Evolutionary conservation across 2,797 vertebrate genomes (phyloP).

Genomic region (Xenentodon cancila): DNA sequence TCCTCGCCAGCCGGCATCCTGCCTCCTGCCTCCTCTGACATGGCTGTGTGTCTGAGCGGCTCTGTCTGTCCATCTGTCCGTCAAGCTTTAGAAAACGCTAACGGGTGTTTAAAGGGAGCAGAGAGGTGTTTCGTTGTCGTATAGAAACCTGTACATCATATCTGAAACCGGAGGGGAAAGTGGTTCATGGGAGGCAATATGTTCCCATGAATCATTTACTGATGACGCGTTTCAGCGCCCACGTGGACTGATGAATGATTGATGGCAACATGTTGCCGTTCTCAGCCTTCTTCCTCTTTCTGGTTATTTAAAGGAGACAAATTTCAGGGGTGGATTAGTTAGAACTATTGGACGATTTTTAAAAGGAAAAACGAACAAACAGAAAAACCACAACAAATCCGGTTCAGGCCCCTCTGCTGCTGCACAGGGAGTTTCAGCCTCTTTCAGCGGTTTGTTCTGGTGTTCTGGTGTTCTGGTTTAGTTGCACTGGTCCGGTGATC

Average conservation of each 20-base stretch:
- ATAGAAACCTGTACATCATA: conserved; percentile 35
- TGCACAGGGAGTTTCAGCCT: no score
- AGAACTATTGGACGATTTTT: not conserved
- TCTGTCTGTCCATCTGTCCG: conserved; percentile 59
- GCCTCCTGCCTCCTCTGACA: conserved; percentile 60
- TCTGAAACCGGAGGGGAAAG: conserved; percentile 42
- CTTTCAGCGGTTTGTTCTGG: no score
- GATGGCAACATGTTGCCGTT: conserved; percentile 68
- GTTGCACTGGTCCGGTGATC: no score
- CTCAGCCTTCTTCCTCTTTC: conserved; percentile 37
- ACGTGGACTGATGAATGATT: conserved; percentile 70
- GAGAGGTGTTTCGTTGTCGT: not conserved
- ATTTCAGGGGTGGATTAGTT: conserved; percentile 13
- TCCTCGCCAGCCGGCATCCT: conserved; percentile 63
- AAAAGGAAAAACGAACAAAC: no score
- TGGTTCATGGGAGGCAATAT: conserved; percentile 65
- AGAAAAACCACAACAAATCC: no score
- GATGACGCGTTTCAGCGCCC: conserved; percentile 59
- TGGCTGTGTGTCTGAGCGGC: conserved; percentile 46
- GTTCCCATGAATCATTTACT: conserved; percentile 71
- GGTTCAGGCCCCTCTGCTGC: no score
- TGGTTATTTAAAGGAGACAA: conserved; percentile 26
- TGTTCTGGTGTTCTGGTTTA: no score
- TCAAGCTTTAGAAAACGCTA: conserved; percentile 41
- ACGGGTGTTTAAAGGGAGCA: conserved; percentile 15